Conservation (phyloP, 1,140 invertebrate species). For the Euschistus heros region DNA sequence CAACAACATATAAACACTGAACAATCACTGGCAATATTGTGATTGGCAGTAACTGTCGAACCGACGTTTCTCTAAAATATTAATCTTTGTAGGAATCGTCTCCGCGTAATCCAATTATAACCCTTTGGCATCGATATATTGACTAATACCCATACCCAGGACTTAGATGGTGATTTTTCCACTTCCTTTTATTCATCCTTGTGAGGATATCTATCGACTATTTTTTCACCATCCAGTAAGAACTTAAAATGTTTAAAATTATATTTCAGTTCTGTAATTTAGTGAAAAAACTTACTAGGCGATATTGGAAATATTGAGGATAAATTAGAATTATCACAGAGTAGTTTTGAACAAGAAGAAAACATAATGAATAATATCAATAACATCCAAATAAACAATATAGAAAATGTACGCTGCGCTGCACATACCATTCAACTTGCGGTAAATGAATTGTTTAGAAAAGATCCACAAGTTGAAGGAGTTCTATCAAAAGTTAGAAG, state of each 20-base stretch:
- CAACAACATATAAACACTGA: no score
- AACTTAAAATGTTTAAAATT: neutral
- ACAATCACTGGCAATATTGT: no score
- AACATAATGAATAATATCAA: no score
- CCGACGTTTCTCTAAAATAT: no score
- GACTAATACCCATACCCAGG: neutral
- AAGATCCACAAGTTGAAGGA: neutral
- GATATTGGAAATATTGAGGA: neutral
- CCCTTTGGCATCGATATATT: neutral
- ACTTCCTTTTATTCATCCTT: neutral
- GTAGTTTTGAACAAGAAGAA: neutral
- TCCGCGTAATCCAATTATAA: no score
- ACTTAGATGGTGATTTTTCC: no score
- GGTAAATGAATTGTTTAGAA: neutral
- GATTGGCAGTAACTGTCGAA: no score
- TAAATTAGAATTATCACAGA: neutral
- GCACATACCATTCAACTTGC: neutral
- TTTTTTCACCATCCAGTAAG: neutral
- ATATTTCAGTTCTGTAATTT: neutral
- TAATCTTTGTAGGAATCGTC: no score
- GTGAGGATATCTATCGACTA: neutral
- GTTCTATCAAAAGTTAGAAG: neutral
- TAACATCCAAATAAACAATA: neutral
- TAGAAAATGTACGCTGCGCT: neutral
- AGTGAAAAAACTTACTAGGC: neutral